Evolutionary conservation across 2,888 invertebrate genomes (phyloP).

Genomic region (Diabrotica balteata): DNA sequence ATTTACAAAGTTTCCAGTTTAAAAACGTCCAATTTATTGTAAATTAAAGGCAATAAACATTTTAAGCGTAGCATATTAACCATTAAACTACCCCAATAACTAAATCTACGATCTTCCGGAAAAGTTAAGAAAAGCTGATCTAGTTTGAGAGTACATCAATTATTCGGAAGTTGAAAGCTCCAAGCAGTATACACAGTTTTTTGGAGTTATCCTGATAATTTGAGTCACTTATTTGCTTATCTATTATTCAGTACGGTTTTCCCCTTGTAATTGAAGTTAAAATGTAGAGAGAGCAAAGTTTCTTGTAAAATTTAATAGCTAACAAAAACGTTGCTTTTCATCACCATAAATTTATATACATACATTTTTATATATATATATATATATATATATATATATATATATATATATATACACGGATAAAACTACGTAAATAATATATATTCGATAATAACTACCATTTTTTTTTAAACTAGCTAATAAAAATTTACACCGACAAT

Average conservation of each 20-base stretch:
- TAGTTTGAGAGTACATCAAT: slow-evolving; percentile 47
- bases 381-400: too few species aligned
- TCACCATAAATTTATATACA: too few species aligned
- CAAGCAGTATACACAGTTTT: slow-evolving; percentile 41
- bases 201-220: slow-evolving; percentile 23
- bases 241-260: slow-evolving; percentile 24
- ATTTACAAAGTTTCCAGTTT: too few species aligned
- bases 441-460: too few species aligned
- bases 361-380: too few species aligned
- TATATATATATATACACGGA: too few species aligned
- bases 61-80: background rate
- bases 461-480: too few species aligned
- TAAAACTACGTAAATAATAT: too few species aligned
- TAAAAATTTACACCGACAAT: too few species aligned
- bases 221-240: slow-evolving; percentile 28
- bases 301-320: slow-evolving; percentile 8
- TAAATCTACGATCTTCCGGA: slow-evolving; percentile 38
- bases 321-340: too few species aligned
- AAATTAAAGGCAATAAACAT: background rate
- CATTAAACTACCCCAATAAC: slow-evolving; percentile 32
- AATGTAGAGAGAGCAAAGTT: slow-evolving; percentile 8
- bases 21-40: too few species aligned
- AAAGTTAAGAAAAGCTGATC: slow-evolving; percentile 41
- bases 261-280: slow-evolving; percentile 9
- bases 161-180: slow-evolving; percentile 47